phyloP scores from a whole-genome alignment of 2,888 invertebrate species.

The Machimus atricapillus region DNA sequence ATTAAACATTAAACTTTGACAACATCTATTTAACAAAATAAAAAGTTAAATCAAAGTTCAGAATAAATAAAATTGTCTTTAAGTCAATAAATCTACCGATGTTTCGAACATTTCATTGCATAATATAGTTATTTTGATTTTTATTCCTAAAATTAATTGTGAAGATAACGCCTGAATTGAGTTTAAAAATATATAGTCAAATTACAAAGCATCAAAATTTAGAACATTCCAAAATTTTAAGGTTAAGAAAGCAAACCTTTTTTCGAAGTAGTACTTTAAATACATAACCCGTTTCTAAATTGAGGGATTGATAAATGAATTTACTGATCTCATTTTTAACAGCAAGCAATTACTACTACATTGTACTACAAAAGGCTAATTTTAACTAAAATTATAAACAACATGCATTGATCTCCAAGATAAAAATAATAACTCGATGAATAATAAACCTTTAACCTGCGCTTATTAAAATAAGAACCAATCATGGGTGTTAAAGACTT shows the following conservation, averaged over 20 bases:
- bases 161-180: neutral
- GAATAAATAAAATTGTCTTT: too few species aligned
- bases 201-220: neutral
- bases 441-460: neutral
- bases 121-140: neutral
- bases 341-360: neutral
- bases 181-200: neutral
- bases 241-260: neutral
- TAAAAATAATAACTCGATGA: neutral
- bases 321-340: neutral
- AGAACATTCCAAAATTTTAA: neutral
- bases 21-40: too few species aligned
- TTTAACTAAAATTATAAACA: neutral
- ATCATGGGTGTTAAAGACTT: neutral
- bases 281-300: neutral
- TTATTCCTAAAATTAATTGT: neutral
- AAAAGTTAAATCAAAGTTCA: too few species aligned
- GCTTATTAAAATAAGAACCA: neutral
- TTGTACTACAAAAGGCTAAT: neutral
- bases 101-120: too few species aligned
- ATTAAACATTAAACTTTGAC: too few species aligned
- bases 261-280: neutral
- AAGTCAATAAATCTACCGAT: too few species aligned
- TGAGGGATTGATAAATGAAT: neutral
- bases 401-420: neutral